Base-by-base conservation (phyloP, 2,888 invertebrate genomes). In the Celastrina argiolus region DNA sequence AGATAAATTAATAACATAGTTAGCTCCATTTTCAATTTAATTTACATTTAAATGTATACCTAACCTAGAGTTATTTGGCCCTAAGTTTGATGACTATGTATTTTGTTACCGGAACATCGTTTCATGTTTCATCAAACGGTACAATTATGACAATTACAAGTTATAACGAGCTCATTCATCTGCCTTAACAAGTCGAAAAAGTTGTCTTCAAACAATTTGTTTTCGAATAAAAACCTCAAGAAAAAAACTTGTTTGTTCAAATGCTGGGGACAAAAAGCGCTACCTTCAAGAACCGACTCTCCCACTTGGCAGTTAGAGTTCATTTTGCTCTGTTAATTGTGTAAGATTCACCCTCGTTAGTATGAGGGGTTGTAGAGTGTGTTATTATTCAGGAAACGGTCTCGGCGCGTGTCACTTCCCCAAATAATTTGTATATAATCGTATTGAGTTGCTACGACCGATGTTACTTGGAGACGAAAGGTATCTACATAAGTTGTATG, bases 301-400 rank as follows among this genome's bases (percentile, higher is more conserved):
- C 51, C n/a, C n/a, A n/a, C n/a, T 22, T 4, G 0, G 4, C 12
- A 12, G 26, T 51, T 51, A 22, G 14, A 22, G 51, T 12, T 51
- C 12, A 22, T 10, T 12, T 51, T 51, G 12, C 10, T 51, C 26
- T 51, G 51, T 51, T 51, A 51, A 51, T 51, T 12, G 51, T 22
- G 3, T 18, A 51, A 51, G 51, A 51, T 22, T 51, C 51, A 5
- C 51, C 51, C 51, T 51, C 51, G 51, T 51, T 51, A 51, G 14
- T 16, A 10, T 2, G 22, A 51, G 51, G 51, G 51, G 51, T 18
- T 12, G 22, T 22, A 8, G 16, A 10, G 5, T 51, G 22, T 45
- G 51, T 45, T 45, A 45, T 10, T 51, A 51, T 51, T 51, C 51
- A 26, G 51, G 22, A 51, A 51, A 51, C 22, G 51, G 26, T 51